Evolutionary conservation across 2,113 vertebrate species (phyloP).

Genomic region (Lasiurus cinereus): DNA sequence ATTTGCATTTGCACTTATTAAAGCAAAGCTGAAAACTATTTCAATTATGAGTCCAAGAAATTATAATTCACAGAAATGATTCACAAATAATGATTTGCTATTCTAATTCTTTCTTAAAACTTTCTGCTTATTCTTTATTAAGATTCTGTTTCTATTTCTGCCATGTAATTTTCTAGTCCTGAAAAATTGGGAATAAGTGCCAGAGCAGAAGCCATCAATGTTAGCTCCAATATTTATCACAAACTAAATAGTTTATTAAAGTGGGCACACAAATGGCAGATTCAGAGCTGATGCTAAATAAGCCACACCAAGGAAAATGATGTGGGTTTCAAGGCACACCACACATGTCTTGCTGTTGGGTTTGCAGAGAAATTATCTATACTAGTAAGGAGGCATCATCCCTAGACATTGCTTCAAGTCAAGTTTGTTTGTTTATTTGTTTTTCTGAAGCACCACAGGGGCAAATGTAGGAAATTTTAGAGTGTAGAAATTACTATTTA

Average conservation of each 20-base stretch:
- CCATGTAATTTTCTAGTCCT: constrained; percentile 54
- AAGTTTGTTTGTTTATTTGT: not conserved
- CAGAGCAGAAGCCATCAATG: not conserved
- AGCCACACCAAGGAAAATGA: not conserved
- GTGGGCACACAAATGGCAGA: not conserved
- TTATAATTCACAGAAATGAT: constrained; percentile 67
- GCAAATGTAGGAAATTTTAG: not conserved
- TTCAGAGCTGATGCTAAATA: not conserved
- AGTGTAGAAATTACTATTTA: not conserved
- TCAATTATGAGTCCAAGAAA: constrained; percentile 75
- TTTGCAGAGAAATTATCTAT: not conserved
- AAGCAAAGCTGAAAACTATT: constrained; percentile 70
- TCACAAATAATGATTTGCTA: constrained; percentile 61
- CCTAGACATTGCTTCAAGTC: not conserved
- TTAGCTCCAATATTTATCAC: not conserved
- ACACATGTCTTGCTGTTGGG: not conserved
- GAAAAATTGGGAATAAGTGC: not conserved
- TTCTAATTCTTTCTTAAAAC: constrained; percentile 57
- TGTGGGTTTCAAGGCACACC: not conserved
- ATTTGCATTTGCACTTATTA: constrained; percentile 75
- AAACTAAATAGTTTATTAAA: constrained; percentile 25
- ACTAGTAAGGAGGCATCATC: not conserved
- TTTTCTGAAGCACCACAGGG: not conserved
- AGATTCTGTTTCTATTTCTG: constrained; percentile 52
- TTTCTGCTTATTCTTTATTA: constrained; percentile 48